Evolutionary conservation across 2,888 invertebrate genomes (phyloP), one percentile per base, ranked within the genome.

Genomic region (Drosophila nr. fundita): DNA sequence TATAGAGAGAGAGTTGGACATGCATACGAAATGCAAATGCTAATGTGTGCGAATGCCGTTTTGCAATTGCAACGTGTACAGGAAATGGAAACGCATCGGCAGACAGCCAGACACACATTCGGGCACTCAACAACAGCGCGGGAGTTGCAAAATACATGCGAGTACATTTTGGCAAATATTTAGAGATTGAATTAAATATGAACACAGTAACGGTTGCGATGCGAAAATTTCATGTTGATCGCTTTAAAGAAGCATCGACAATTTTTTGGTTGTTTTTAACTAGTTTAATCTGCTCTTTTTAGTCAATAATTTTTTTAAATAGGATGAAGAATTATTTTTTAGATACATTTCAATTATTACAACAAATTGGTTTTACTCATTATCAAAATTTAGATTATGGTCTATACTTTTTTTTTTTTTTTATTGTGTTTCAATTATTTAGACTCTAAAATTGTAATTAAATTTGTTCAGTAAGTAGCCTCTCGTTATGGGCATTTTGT

Each of bases 1-100:
- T 15, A 50, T 42, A 48, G n/a, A 58, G 73, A 49, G 62, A 30
- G 61, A 45, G 60, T 63, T 63, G 63, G 53, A 53, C 55, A 73
- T 68, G 72, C 68, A 78, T 71, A 59, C 52, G 40, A 68, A 74
- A 73, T 81, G 68, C 77, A 78, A 80, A 78, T 80, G 78, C 68
- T 63, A 67, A 67, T 76, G 75, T 69, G 68, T 65, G 72, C 67
- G 81, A 81, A 74, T 83, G 82, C 84, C 83, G 68, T 73, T 76
- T 70, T 73, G 82, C 74, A 71, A 82, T 71, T 82, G 79, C 79
- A 82, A 66, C 68, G 68, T 81, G 83, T 65, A 73, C 85, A 83
- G 88, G 88, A 86, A 86, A 86, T 86, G 82, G 60, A 82, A 86
- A 64, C 59, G 70, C 81, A 83, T 63, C 72, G 65, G 65, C 80